Percentiles rank a stretch among this genome's conserved stretches.
Conservation (phyloP, 2,113 vertebrate species). For the Lepidothrix coronata region DNA sequence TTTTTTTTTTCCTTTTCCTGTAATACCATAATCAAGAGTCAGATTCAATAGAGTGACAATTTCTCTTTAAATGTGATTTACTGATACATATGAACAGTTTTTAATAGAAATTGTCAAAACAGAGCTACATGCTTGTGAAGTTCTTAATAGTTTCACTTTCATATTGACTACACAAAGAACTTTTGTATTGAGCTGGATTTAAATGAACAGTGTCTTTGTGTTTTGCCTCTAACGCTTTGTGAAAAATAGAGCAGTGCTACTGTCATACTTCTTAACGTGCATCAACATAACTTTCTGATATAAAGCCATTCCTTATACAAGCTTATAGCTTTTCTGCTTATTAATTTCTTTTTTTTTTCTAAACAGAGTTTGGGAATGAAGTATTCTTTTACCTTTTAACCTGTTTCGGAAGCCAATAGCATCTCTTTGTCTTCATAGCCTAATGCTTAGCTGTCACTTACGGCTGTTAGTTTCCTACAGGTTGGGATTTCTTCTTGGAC, state of each 20-base stretch:
- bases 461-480: neutral
- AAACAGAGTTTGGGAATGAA: neutral
- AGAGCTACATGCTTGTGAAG: neutral
- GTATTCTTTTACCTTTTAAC: neutral
- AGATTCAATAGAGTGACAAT: neutral
- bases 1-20: neutral
- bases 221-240: neutral
- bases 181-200: neutral
- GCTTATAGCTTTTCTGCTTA: neutral
- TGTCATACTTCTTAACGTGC: neutral
- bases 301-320: neutral
- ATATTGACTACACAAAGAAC: neutral
- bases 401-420: neutral
- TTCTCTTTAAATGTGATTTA: neutral
- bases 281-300: neutral
- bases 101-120: neutral
- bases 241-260: neutral
- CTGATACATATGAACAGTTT: neutral
- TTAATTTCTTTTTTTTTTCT: neutral
- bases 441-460: neutral
- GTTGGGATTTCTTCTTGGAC: conserved; percentile 4
- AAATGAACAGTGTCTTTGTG: neutral
- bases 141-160: conserved; percentile 25
- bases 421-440: neutral
- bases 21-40: neutral